phyloP scores from a whole-genome alignment of 2,113 vertebrate genomes.

The Lucifuga dentata region DNA sequence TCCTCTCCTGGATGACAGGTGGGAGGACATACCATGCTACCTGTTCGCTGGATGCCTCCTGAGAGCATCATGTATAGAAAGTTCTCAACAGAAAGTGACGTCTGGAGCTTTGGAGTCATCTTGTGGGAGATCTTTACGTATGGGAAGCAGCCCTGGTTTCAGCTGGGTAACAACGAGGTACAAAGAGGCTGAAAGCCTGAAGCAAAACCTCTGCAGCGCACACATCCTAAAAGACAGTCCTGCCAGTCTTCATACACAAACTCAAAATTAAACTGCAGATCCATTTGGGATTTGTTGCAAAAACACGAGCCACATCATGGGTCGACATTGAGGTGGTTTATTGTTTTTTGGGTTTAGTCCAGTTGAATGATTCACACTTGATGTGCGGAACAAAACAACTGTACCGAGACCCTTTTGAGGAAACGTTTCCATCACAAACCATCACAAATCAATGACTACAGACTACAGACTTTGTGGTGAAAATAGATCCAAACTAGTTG shows the following conservation, averaged over 20 bases:
- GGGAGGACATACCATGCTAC: constrained; percentile 98
- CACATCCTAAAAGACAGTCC: constrained; percentile 1
- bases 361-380: no score
- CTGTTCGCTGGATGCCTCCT: constrained; percentile 99
- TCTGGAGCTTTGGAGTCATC: constrained; percentile 98
- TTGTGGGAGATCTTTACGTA: constrained; percentile 99
- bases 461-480: no score
- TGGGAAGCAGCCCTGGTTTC: constrained; percentile 99
- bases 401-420: no score
- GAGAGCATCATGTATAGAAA: constrained; percentile 99
- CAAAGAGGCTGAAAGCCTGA: constrained; percentile 1
- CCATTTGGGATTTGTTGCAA: no score
- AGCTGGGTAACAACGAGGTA: constrained; percentile 99
- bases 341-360: no score
- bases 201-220: constrained; percentile 4
- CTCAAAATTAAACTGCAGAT: constrained; percentile 10
- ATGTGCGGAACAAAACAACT: no score
- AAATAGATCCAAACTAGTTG: no score
- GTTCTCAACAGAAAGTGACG: constrained; percentile 97
- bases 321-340: no score
- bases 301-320: no score
- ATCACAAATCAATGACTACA: no score
- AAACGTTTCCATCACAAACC: no score
- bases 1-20: constrained; percentile 81
- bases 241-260: background rate